Evolutionary conservation across 2,888 invertebrate species (phyloP).

Genomic region (Buathra laborator): DNA sequence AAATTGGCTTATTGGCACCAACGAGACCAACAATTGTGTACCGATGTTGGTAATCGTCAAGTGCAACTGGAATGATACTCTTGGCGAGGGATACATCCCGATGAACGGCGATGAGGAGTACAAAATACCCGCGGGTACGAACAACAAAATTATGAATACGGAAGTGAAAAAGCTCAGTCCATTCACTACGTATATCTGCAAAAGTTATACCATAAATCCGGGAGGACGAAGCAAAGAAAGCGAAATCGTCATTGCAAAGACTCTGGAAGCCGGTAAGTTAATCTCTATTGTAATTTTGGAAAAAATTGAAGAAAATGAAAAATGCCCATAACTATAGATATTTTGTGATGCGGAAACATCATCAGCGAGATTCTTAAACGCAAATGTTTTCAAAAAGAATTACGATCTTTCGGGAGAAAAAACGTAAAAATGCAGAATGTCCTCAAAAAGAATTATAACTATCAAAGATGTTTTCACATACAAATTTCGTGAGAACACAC

Average conservation of each 20-base stretch:
- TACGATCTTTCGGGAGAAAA: no score
- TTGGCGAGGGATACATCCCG: slow-evolving; percentile 74
- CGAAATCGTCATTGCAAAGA: slow-evolving; percentile 62
- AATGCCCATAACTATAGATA: background rate
- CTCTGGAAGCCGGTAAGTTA: slow-evolving; percentile 76
- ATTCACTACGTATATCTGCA: slow-evolving; percentile 78
- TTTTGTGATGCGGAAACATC: no score
- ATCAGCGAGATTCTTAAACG: no score
- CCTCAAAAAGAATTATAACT: no score
- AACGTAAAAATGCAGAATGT: no score
- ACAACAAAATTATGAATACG: slow-evolving; percentile 52
- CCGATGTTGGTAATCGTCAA: slow-evolving; percentile 67
- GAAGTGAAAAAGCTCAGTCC: slow-evolving; percentile 76
- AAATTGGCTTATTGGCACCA: slow-evolving; percentile 74
- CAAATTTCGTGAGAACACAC: slow-evolving; percentile 65
- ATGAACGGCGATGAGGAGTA: slow-evolving; percentile 44
- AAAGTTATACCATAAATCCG: slow-evolving; percentile 70
- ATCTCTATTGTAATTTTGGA: background rate
- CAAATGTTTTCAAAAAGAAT: no score
- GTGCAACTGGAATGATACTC: slow-evolving; percentile 71
- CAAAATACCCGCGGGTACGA: slow-evolving; percentile 42
- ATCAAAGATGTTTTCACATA: no score
- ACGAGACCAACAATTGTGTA: slow-evolving; percentile 74
- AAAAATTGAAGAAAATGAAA: background rate
- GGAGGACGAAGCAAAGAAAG: slow-evolving; percentile 75